phyloP scores from a whole-genome alignment of 1,140 invertebrate species.

The Oryzaephilus surinamensis region DNA sequence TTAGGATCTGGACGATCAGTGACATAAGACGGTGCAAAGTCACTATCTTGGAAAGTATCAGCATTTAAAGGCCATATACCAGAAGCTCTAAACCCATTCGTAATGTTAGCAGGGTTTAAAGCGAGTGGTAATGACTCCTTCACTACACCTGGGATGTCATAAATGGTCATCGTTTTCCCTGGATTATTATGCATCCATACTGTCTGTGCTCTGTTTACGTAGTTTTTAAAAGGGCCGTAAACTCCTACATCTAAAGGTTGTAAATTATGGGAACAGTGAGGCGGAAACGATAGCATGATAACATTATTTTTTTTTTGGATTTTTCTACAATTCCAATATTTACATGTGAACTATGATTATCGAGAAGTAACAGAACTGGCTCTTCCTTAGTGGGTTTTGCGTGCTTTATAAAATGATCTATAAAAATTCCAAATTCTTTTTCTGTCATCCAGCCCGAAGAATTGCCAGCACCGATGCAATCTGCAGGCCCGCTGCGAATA shows the following conservation, averaged over 20 bases:
- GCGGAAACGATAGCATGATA: slow-evolving; percentile 27
- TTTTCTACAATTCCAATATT: slow-evolving; percentile 24
- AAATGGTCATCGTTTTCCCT: slow-evolving; percentile 38
- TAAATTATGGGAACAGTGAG: slow-evolving; percentile 29
- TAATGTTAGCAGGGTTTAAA: slow-evolving; percentile 34
- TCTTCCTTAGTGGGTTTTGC: neutral
- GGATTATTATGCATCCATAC: slow-evolving; percentile 37
- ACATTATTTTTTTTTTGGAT: slow-evolving; percentile 23
- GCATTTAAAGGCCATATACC: slow-evolving; percentile 34
- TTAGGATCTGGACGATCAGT: slow-evolving; percentile 26
- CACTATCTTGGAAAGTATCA: slow-evolving; percentile 28
- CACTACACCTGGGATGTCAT: slow-evolving; percentile 37
- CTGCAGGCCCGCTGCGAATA: slow-evolving; percentile 19
- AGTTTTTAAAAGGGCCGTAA: slow-evolving; percentile 34
- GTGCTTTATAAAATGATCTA: neutral
- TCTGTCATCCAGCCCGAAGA: slow-evolving; percentile 8
- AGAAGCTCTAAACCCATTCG: slow-evolving; percentile 32
- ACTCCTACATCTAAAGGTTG: slow-evolving; percentile 30
- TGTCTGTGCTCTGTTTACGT: slow-evolving; percentile 26
- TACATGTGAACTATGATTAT: slow-evolving; percentile 24
- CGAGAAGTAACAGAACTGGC: slow-evolving; percentile 13
- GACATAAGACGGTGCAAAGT: slow-evolving; percentile 28
- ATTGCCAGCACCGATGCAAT: no score
- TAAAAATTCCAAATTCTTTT: neutral
- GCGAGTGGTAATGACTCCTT: slow-evolving; percentile 31